Conservation (phyloP, 2,797 vertebrate species). For the Manis javanica region DNA sequence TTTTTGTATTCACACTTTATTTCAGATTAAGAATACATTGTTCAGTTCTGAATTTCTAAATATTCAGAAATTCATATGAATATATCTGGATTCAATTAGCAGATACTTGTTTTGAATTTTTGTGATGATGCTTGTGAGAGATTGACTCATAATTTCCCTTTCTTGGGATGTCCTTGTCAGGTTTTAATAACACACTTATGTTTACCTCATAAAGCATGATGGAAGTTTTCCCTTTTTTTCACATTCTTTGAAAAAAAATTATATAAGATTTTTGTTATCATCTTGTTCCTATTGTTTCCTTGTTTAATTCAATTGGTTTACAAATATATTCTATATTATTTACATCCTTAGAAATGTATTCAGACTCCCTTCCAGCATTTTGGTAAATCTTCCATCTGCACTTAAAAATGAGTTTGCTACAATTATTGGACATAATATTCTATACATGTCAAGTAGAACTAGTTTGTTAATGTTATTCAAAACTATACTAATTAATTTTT, state of each 20-base stretch:
- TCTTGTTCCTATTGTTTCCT: constrained; percentile 44
- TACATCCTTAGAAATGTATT: constrained; percentile 9
- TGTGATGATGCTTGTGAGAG: not conserved
- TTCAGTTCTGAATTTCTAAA: not conserved
- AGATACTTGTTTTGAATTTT: constrained; percentile 55
- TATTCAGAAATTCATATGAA: not conserved
- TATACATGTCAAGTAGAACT: not conserved
- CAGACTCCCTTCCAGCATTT: not conserved
- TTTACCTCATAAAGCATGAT: not conserved
- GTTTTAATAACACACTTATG: not conserved
- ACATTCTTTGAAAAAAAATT: not conserved
- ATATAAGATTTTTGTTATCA: not conserved
- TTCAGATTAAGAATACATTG: not conserved
- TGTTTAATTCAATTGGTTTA: not conserved
- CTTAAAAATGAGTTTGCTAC: not conserved
- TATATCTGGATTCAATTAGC: not conserved
- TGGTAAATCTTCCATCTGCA: not conserved
- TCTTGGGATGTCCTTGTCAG: constrained; percentile 7
- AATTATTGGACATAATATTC: not conserved
- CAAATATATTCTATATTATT: constrained; percentile 1
- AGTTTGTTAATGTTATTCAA: not conserved
- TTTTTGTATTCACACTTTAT: not conserved
- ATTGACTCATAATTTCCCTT: not conserved
- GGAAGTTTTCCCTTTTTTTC: not conserved
- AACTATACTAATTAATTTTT: not conserved